Evolutionary conservation across 2,888 invertebrate genomes (phyloP), one percentile per base, ranked within the genome.

Genomic region (Oscheius sp.): DNA sequence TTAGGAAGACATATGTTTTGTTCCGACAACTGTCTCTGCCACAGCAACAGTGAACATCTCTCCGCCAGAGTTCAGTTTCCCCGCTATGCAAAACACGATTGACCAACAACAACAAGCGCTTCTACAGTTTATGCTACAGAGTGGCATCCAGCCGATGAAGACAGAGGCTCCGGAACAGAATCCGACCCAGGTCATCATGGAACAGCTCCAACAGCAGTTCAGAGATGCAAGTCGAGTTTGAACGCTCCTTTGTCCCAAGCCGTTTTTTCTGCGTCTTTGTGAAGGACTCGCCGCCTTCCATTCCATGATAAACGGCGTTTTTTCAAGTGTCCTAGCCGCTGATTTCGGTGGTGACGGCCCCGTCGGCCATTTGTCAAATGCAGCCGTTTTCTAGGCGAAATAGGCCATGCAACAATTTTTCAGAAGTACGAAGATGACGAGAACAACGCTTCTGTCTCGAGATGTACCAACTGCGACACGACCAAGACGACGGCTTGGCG

Each of bases 401-500:
- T 51, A 48, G 60, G 29, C 62, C 62, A 48, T 72, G 62, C 21
- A 51, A 60, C 32, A 72, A 50, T 72, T 21, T 75, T 75, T 35
- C 65, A 75, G 75, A 75, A 75, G 42, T 68, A 74, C 58, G 74
- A 70, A 33, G 77, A 82, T 13, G 78, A 82, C 32, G 84, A 79
- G 37, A 62, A 76, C 32, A 75, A 62, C 51, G 68, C 79, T 11
- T 80, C 84, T 42, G 75, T 80, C 32, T 84, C 85, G 1, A 79
- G 84, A n/a, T 88, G 88, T 79, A 83, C 79, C 68, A 88, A 88
- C 71, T 88, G 88, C 66, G 78, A 78, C 70, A 88, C 88, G 35
- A 86, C 84, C 3, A 88, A 87, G 66, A 88, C 88, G 50, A 88
- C 88, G 1, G 88, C 88, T n/a, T 88, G 88, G 88, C 65, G 88